phyloP scores from a whole-genome alignment of 2,888 invertebrate species.

The Ichneumon xanthorius region DNA sequence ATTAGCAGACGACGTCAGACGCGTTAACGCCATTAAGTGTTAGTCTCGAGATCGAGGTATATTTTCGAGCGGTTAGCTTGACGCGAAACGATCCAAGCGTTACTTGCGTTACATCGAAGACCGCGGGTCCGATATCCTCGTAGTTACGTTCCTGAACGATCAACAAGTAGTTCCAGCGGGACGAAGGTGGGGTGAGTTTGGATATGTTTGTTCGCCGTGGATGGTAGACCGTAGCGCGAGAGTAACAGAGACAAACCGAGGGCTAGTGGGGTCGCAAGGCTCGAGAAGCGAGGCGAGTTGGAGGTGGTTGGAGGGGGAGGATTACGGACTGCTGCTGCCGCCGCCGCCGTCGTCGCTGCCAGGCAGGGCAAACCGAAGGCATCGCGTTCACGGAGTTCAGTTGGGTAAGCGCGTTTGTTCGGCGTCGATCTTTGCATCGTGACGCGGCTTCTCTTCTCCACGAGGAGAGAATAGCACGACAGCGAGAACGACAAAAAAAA shows the following conservation, averaged over 20 bases:
- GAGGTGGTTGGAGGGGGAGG: slow-evolving; percentile 57
- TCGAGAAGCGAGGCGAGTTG: slow-evolving; percentile 52
- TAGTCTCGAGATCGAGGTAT: background rate
- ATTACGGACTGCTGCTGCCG: slow-evolving; percentile 63
- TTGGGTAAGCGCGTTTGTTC: slow-evolving; percentile 75
- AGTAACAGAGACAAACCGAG: slow-evolving; percentile 8
- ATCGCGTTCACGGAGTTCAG: slow-evolving; percentile 74
- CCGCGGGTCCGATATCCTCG: background rate
- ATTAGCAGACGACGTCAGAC: too few relatives aligned
- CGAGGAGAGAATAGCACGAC: slow-evolving; percentile 23
- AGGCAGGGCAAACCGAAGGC: slow-evolving; percentile 70
- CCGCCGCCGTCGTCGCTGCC: slow-evolving; percentile 32
- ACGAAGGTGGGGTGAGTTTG: slow-evolving; percentile 43
- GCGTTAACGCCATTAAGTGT: background rate
- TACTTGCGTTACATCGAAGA: background rate
- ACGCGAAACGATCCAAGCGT: background rate
- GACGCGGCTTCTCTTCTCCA: slow-evolving; percentile 20
- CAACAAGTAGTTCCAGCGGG: slow-evolving; percentile 73
- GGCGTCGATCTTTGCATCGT: slow-evolving; percentile 65
- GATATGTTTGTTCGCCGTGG: slow-evolving; percentile 20
- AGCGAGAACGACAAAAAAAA: background rate
- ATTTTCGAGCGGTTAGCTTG: background rate
- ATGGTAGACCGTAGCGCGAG: slow-evolving; percentile 9
- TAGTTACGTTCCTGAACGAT: slow-evolving; percentile 73
- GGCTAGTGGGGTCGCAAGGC: slow-evolving; percentile 26